Base-by-base conservation (phyloP, 2,888 invertebrate species). In the Drosophila parthenogenetica region DNA sequence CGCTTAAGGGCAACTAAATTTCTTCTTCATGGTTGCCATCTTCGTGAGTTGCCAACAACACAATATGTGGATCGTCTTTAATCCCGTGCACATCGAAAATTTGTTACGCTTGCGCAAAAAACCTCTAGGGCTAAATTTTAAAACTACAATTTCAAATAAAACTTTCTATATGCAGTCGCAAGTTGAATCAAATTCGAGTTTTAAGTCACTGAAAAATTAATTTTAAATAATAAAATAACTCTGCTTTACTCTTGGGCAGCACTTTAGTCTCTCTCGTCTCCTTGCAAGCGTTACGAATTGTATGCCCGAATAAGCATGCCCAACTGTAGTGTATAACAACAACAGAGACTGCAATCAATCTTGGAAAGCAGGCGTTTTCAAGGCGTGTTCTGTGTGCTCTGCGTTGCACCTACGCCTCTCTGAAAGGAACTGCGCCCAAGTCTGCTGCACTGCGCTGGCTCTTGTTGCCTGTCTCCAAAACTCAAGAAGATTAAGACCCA, bases 361-460 rank as follows among this genome's bases (percentile, higher is more conserved):
- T 81, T 75, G 54, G 55, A 59, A 66, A 66, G 70, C 86, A 79
- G 86, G 81, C 76, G 86, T 81, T 77, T 70, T 65, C 53, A 66
- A 68, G 87, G 84, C 74, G 77, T 85, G 82, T 85, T 76, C 79
- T 81, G 82, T 84, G 78, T 84, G 80, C 87, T 85, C 84, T 83
- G 90, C 86, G 90, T 90, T 90, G 90, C 90, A 90, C 90, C 90
- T 90, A 90, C 90, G 90, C 90, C 89, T 46, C 57, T 46, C n/a
- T 29, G 29, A 42, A 2, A 35, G 54, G 65, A 71, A 74, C 76
- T 81, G 64, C 66, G 61, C 76, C 75, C 76, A 70, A 70, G 54
- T 29, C 55, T 61, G 57, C 35, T 22, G 46, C 37, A 35, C 29
- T 48, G 32, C 50, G 65, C 48, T 55, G 66, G n/a, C n/a, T n/a